Evolutionary conservation across 1,140 invertebrate genomes (phyloP).

Genomic region (Phymorhynchus buccinoides): DNA sequence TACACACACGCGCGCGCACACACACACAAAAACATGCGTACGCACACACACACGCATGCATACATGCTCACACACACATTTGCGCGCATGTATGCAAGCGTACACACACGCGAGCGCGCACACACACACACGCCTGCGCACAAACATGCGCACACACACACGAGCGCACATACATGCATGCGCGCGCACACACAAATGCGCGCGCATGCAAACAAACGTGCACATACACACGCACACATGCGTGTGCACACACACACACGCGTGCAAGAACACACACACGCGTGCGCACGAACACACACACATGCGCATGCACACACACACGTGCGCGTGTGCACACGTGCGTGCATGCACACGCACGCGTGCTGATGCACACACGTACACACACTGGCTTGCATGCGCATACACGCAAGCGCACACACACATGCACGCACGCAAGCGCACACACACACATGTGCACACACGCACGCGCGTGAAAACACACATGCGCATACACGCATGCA

Average conservation of each 20-base stretch:
- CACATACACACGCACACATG: conserved; percentile 15
- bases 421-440: no score
- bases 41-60: conserved; percentile 24
- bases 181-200: conserved; percentile 12
- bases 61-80: background rate
- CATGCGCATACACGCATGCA: no score
- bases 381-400: background rate
- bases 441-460: no score
- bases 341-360: background rate
- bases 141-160: background rate
- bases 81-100: background rate
- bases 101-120: conserved; percentile 11
- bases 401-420: background rate
- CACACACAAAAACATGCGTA: conserved; percentile 33
- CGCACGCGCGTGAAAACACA: no score
- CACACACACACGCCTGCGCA: conserved; percentile 18
- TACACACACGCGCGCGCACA: conserved; percentile 1
- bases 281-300: background rate
- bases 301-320: background rate
- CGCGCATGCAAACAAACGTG: conserved; percentile 11
- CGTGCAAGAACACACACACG: conserved; percentile 27
- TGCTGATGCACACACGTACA: background rate
- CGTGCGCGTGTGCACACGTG: background rate
- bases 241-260: conserved; percentile 16
- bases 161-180: background rate